These are phyloP conservation scores for Dasysyrphus albostriatus DNA, from an alignment of 2,888 invertebrate species.

Conservation along the genomic window DNA sequence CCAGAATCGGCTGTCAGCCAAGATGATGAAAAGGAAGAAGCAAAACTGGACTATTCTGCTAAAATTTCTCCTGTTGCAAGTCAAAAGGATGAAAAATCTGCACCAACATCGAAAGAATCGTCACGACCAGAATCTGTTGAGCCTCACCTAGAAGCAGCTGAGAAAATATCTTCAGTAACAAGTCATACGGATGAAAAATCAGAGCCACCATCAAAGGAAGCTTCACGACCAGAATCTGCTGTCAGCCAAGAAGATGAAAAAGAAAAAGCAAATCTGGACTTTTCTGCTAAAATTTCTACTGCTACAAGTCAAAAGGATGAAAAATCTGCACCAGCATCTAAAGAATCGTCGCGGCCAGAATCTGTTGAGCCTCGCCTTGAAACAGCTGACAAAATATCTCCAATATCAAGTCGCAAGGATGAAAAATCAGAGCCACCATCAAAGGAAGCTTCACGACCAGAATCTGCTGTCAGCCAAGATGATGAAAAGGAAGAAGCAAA, in stretches of 20 bases:
- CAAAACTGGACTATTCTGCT: not conserved
- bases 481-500: too few relatives aligned
- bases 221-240: slow-evolving; percentile 59
- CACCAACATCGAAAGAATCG: too few relatives aligned
- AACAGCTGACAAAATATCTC: slow-evolving; percentile 49
- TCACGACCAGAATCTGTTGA: too few relatives aligned
- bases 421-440: slow-evolving; percentile 42
- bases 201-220: slow-evolving; percentile 27
- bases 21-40: slow-evolving; percentile 45
- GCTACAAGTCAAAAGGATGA: too few relatives aligned
- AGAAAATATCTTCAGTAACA: not conserved
- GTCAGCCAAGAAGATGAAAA: not conserved
- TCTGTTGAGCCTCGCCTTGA: slow-evolving; percentile 36
- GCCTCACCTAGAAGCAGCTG: too few relatives aligned
- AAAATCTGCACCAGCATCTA: slow-evolving; percentile 33
- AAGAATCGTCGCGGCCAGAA: slow-evolving; percentile 66
- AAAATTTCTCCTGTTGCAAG: too few relatives aligned
- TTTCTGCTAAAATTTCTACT: too few relatives aligned
- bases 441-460: not conserved
- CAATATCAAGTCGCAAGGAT: slow-evolving; percentile 58
- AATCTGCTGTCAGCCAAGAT: slow-evolving; percentile 1
- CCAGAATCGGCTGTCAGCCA: too few relatives aligned
- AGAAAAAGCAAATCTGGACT: too few relatives aligned
- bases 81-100: too few relatives aligned
- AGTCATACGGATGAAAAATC: slow-evolving; percentile 48